A percentile compares a stretch with the other conserved stretches of the same genome.
phyloP scores from a whole-genome alignment of 2,113 vertebrate genomes.

The Ivindomyrus marchei region DNA sequence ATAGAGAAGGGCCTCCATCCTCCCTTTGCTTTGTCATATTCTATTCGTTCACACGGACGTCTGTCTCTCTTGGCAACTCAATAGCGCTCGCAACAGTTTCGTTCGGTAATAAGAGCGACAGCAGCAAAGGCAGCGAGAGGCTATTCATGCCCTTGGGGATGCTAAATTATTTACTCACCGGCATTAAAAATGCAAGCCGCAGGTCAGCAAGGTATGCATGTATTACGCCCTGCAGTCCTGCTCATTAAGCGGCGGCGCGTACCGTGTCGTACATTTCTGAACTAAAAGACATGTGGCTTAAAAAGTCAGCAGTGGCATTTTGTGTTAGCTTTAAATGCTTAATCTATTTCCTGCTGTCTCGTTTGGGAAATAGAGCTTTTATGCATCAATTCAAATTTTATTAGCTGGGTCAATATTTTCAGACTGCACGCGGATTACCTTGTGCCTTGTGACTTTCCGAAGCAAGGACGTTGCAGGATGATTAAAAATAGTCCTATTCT shows the following conservation, averaged over 20 bases:
- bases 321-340: slow-evolving; percentile 7
- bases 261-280: background rate
- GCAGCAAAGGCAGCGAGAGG: background rate
- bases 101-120: background rate
- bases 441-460: background rate
- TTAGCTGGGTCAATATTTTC: background rate
- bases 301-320: background rate
- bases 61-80: slow-evolving; percentile 5
- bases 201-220: slow-evolving; percentile 18
- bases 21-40: background rate
- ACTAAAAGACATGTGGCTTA: background rate
- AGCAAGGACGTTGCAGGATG: background rate
- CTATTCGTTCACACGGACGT: background rate
- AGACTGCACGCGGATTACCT: background rate
- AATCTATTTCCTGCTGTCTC: background rate
- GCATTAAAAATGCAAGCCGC: slow-evolving; percentile 46
- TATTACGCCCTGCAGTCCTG: slow-evolving; percentile 9
- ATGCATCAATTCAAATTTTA: slow-evolving; percentile 1
- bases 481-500: background rate
- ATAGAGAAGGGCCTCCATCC: background rate
- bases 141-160: slow-evolving; percentile 32
- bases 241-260: background rate
- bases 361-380: background rate
- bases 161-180: slow-evolving; percentile 39
- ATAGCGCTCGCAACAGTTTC: background rate